Evolutionary conservation across 2,797 vertebrate species (phyloP), one percentile per base, ranked within the genome.

Genomic region (Anguilla obscura): DNA sequence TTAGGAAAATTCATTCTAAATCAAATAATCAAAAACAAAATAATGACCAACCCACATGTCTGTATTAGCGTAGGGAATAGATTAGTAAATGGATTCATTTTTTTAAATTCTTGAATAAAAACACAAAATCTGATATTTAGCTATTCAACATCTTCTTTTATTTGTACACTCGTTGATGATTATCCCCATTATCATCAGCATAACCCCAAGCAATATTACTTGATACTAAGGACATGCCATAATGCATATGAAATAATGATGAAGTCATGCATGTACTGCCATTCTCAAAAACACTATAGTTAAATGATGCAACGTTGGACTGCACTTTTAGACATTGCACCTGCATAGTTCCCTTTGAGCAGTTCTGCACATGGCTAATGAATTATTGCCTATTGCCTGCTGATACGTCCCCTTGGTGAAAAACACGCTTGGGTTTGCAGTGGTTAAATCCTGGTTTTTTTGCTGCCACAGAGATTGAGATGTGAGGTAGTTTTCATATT

Each of bases 291-390:
- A 82, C 79, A 10, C 10, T 21, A 12, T 18, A 7, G 18, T 50
- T 7, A 48, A 50, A 82, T 45, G 7, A 50, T 82, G 40, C 45
- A 82, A 48, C 21, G 36, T 82, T 12, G 18, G 79, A 82, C 40
- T 82, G 79, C n/a, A 82, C 79, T 82, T 48, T 79, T 45, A 36
- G 74, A 79, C 74, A 40, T 79, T 40, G 33, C 74, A 36, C 74
- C 74, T 45, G 18, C 74, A 79, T 4, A 79, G 74, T 1, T 79
- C 14, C 33, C 74, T 33, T 74, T 74, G 33, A 79, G 16, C 33
- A 36, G 30, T 6, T 79, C 14, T 18, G 16, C 12, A 40, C 33
- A 14, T 40, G 36, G 33, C 30, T 79, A 1, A 45, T 79, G 12
- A 33, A 36, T 71, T 71, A n/a, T 71, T 1, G n/a, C 27, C 66